Evolutionary conservation across 1,140 invertebrate species (phyloP), one percentile per base, ranked within the genome.

Genomic region (Arion vulgaris): DNA sequence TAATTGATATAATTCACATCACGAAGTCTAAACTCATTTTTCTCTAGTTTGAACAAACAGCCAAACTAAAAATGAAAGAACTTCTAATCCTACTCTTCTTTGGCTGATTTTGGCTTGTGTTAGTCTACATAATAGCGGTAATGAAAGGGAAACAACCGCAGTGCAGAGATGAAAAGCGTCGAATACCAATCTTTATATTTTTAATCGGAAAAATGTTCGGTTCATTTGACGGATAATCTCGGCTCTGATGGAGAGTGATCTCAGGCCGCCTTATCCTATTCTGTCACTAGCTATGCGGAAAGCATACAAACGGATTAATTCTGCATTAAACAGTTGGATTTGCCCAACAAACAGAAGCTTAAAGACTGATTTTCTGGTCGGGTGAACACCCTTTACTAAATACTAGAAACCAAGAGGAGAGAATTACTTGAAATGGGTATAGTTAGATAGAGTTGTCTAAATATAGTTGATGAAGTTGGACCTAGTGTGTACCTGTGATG

Each of bases 111-210:
- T 66, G n/a, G n/a, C 32, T 34, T 66, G 5, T 66, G n/a, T 32
- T 66, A 66, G 28, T 32, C 62, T 34, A 34, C 62, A 66, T 32
- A 66, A 66, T 66, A 28, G 62, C 62, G 62, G n/a, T 66, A 66
- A 66, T 66, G 28, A 32, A 66, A 66, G 62, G 28, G 62, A 66
- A 66, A 66, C 28, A 66, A 66, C 4, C 17, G 4, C 62, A 23
- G 5, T 2, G 28, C 5, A 66, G 28, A 32, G 62, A 66, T 66
- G 62, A 66, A 66, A 66, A 66, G 62, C 62, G 28, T 7, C 17
- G 62, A 66, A 66, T 66, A 66, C 62, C n/a, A 66, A 32, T 32
- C 62, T 32, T 66, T 66, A 66, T 66, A 7, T 66, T 66, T 66
- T 66, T 32, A 66, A 66, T 66, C 53, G 53, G 53, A 15, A 66